These are phyloP conservation scores for Anagyrus pseudococci DNA, from an alignment of 2,888 invertebrate genomes.

Conservation along the genomic window DNA sequence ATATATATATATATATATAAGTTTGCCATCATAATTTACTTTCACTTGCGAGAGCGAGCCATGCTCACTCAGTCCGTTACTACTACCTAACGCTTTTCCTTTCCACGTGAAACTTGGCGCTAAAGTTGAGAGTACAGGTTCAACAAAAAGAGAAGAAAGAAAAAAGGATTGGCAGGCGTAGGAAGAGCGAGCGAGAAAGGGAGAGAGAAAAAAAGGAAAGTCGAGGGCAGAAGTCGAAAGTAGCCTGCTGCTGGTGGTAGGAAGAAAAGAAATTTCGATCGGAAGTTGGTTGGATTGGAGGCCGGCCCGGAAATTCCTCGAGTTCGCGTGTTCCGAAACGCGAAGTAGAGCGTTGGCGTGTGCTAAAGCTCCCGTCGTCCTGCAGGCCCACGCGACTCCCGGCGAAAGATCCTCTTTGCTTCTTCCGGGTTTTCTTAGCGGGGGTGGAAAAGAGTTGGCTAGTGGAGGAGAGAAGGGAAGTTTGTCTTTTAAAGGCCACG, in stretches of 20 bases:
- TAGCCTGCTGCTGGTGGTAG: background rate
- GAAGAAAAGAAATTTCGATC: conserved; percentile 37
- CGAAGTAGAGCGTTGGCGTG: background rate
- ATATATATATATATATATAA: no score
- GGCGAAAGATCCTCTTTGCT: no score
- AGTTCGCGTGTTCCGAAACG: conserved; percentile 8
- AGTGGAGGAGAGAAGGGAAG: conserved; percentile 21
- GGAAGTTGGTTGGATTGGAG: conserved; percentile 18
- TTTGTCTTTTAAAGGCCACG: conserved; percentile 40
- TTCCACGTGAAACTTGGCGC: conserved; percentile 16
- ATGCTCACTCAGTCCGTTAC: no score
- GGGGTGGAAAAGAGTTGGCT: no score
- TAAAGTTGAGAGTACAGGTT: background rate
- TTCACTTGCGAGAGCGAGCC: no score
- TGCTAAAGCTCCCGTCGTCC: background rate
- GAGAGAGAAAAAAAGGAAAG: background rate
- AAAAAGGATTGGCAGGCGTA: background rate
- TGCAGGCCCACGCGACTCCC: no score
- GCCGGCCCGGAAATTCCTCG: conserved; percentile 19
- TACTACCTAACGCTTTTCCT: conserved; percentile 22
- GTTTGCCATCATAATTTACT: no score
- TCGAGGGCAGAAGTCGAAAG: conserved; percentile 8
- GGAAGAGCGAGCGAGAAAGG: background rate
- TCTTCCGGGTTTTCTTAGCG: no score
- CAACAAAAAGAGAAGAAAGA: conserved; percentile 5